phyloP scores from a whole-genome alignment of 2,797 vertebrate genomes.

The Dermochelys coriacea region DNA sequence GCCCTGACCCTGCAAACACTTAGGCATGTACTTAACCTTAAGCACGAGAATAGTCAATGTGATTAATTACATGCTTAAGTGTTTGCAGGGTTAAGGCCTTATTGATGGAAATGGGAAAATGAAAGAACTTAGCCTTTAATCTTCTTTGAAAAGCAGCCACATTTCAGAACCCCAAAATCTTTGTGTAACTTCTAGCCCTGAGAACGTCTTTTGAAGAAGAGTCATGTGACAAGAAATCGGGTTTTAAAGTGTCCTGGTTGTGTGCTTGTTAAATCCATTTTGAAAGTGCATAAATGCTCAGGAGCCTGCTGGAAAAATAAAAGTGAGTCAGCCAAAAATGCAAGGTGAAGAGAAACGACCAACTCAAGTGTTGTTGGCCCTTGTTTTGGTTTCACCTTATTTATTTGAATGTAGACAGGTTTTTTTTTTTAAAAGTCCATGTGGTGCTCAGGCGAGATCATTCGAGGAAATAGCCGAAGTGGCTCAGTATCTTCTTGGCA shows the following conservation, averaged over 20 bases:
- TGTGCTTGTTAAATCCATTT: not conserved
- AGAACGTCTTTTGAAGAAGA: not conserved
- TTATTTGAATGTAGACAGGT: not conserved
- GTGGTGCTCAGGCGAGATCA: not conserved
- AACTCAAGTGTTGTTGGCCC: not conserved
- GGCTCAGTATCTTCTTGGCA: not conserved
- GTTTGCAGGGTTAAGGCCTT: not conserved
- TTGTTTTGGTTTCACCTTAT: not conserved
- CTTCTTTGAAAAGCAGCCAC: not conserved
- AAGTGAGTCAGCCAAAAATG: not conserved
- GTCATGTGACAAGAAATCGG: not conserved
- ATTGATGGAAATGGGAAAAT: not conserved
- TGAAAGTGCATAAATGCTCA: not conserved
- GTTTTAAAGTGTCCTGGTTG: not conserved
- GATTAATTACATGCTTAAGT: not conserved
- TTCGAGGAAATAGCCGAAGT: too few species aligned
- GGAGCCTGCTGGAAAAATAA: not conserved
- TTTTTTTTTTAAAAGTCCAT: too few species aligned
- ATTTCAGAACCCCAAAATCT: not conserved
- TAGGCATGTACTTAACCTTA: not conserved
- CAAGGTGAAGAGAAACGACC: fast-evolving
- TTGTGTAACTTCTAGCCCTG: not conserved
- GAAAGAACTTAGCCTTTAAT: not conserved
- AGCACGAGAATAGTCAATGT: not conserved
- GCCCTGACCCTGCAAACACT: not conserved